A percentile compares a stretch with the other conserved stretches of the same genome.
Conservation (phyloP, 53 echinoderm and acorn worm genomes). For the Arbacia lixula region DNA sequence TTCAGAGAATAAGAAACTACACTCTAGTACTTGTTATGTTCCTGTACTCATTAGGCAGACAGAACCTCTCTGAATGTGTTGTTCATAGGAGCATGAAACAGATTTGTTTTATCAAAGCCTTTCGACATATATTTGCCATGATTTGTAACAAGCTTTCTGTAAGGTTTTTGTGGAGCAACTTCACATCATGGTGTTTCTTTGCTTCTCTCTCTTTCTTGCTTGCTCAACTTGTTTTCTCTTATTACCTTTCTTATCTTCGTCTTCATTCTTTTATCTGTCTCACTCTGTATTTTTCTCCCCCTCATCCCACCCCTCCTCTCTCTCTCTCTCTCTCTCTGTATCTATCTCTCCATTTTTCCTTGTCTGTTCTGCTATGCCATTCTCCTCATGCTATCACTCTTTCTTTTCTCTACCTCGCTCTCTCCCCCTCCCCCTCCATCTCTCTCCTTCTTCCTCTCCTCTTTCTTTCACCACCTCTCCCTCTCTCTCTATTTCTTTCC, state of each 20-base stretch:
- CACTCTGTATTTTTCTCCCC: background rate
- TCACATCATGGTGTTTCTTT: no score
- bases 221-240: background rate
- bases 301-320: background rate
- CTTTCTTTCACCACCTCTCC: background rate
- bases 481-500: background rate
- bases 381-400: background rate
- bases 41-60: no score
- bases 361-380: background rate
- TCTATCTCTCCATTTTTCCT: background rate
- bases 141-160: no score
- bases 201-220: background rate
- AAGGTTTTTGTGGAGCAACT: no score
- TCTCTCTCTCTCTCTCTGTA: background rate
- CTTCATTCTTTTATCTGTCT: background rate
- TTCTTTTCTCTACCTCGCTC: background rate
- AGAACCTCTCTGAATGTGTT: no score
- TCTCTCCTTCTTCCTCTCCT: background rate
- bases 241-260: background rate
- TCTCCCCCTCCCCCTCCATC: no score
- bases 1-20: no score
- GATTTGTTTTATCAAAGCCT: no score
- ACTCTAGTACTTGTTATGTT: no score
- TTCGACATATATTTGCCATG: no score
- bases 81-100: no score